phyloP scores from a whole-genome alignment of 2,888 invertebrate species.

The Spicauda simplicius region DNA sequence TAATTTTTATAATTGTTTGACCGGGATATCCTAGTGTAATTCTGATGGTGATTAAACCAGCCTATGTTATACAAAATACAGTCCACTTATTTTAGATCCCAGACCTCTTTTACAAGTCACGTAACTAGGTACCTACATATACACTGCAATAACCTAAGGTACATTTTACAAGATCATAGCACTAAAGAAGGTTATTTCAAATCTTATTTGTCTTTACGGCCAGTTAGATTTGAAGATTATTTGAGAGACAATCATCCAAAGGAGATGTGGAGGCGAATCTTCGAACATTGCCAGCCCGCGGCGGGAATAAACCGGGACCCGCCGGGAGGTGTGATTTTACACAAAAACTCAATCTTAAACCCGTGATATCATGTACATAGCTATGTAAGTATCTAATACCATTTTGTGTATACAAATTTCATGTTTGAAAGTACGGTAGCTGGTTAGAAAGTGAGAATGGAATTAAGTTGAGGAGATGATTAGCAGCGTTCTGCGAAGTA shows the following conservation, averaged over 20 bases:
- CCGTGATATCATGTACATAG: background rate
- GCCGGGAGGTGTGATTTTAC: slow-evolving; percentile 62
- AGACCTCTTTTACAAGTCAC: too few relatives aligned
- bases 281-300: slow-evolving; percentile 53
- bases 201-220: slow-evolving; percentile 58
- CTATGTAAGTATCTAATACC: too few relatives aligned
- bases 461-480: too few relatives aligned
- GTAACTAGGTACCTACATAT: background rate
- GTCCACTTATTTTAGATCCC: too few relatives aligned
- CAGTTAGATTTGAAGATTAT: slow-evolving; percentile 74
- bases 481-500: too few relatives aligned
- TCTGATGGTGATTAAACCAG: too few relatives aligned
- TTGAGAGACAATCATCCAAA: slow-evolving; percentile 60
- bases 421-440: too few relatives aligned
- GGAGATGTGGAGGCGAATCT: slow-evolving; percentile 68
- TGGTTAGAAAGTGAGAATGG: too few relatives aligned
- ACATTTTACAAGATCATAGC: slow-evolving; percentile 8
- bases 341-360: slow-evolving; percentile 63
- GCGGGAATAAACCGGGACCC: slow-evolving; percentile 43
- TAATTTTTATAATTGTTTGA: too few relatives aligned
- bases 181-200: slow-evolving; percentile 34
- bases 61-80: too few relatives aligned
- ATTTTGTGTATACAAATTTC: too few relatives aligned
- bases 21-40: too few relatives aligned
- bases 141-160: background rate